Evolutionary conservation across 2,113 vertebrate species (phyloP), one percentile per base, ranked within the genome.

Genomic region (Megaleporinus macrocephalus): DNA sequence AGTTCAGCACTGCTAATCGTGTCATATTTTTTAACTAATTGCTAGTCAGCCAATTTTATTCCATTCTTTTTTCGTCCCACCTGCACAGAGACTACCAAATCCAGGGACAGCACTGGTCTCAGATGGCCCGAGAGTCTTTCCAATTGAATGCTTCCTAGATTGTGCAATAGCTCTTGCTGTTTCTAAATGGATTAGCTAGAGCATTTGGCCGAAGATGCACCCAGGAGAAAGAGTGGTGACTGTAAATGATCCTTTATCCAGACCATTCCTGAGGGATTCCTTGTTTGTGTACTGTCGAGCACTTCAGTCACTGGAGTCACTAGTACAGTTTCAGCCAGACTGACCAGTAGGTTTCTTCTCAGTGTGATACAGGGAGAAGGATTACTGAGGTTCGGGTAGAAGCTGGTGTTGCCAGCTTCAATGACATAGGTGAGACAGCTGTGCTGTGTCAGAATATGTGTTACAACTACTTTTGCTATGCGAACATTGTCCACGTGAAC

Each of bases 341-440:
- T 82, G 80, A 49, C 65, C 69, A 71, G 12, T 16, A 82, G 73
- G 55, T 69, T n/a, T 44, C 9, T 59, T 30, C 80, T 76, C 59
- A 33, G 53, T 70, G 73, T 47, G 24, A 49, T 18, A 71, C 62
- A 75, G 47, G 0, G 36, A 80, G 14, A 62, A 33, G 36, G 62
- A 41, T 55, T 65, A 18, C 26, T 73, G 59, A 27, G 49, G 26
- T 33, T 53, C 10, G 29, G 26, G 29, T 44, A 18, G 49, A n/a
- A n/a, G n/a, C n/a, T n/a, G n/a, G n/a, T n/a, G n/a, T n/a, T n/a
- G n/a, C n/a, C n/a, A n/a, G n/a, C n/a, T n/a, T n/a, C n/a, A n/a
- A n/a, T n/a, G n/a, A n/a, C n/a, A n/a, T 11, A 36, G 71, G 44
- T 16, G 2, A 65, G 33, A 24, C 26, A 47, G 41, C 41, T 44